Base-by-base conservation (phyloP, 1,140 invertebrate genomes). In the Ceratina australensis region DNA sequence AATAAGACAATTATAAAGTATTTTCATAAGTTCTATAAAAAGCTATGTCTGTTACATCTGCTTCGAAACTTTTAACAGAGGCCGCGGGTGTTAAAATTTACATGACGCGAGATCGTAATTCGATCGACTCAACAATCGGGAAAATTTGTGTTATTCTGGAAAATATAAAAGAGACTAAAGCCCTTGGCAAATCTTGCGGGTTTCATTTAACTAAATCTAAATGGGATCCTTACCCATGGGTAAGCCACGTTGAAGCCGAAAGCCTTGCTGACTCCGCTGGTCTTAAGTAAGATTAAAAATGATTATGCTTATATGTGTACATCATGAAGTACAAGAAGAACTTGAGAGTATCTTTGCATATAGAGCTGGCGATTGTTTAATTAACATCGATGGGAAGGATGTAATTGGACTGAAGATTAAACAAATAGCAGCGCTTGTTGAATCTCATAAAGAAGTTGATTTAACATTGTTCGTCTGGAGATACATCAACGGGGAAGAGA, bases 201-300 rank as follows among this genome's bases (percentile, higher is more conserved):
- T 95, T 95, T 89, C 93, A 95, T 85, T 87, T 95, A 59, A 94
- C 94, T 1, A 92, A 94, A 73, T 94, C 93, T 24, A 94, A 95
- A 85, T 95, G 94, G 95, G 95, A 95, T 91, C 95, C 95, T 7
- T 95, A 95, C 92, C 95, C 95, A 47, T 95, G 95, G 95, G 92
- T 95, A 65, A 89, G 91, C 63, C 84, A 86, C 12, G 86, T 91
- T 15, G 89, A 93, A 22, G 80, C 71, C n/a, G 83, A 77, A 47
- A 91, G 90, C 67, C 85, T 90, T 10, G 90, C 91, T 12, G 82
- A 91, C 60, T 15, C 72, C 13, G 86, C 90, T 2, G 90, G 91
- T 56, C 83, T 92, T 3, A 91, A 83, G 90, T 92, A 86, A 80
- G n/a, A 28, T 15, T 28, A 20, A 64, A 42, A 7, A 18, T 28